phyloP scores from a whole-genome alignment of 2,113 vertebrate species.

The Sylvicapra grimmia region DNA sequence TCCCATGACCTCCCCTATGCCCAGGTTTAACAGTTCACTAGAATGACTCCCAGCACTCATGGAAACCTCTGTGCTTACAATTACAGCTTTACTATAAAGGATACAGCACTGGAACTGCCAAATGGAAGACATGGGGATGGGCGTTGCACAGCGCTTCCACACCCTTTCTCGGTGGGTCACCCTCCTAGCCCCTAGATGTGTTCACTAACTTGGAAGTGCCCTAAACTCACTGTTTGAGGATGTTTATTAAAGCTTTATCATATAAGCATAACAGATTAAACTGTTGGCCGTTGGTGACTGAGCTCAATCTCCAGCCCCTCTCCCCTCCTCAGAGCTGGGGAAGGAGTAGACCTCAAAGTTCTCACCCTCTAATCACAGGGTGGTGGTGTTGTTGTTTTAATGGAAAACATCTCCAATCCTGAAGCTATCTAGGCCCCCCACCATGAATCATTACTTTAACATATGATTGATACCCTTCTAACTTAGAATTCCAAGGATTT shows the following conservation, averaged over 20 bases:
- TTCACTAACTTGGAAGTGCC: not conserved
- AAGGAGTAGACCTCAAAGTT: not conserved
- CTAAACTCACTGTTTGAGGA: not conserved
- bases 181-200: not conserved
- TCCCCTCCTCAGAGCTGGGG: not conserved
- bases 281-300: not conserved
- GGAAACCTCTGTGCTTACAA: not conserved
- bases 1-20: not conserved
- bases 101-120: not conserved
- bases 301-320: not conserved
- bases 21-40: not conserved
- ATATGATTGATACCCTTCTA: not conserved
- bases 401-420: not conserved
- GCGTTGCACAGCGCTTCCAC: not conserved
- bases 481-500: not conserved
- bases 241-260: not conserved
- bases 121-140: not conserved
- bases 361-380: not conserved
- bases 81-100: not conserved
- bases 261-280: not conserved
- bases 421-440: not conserved
- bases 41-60: not conserved
- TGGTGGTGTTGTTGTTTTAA: not conserved
- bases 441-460: not conserved
- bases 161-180: not conserved